phyloP scores from a whole-genome alignment of 2,797 vertebrate genomes.

The Anniella stebbinsi region DNA sequence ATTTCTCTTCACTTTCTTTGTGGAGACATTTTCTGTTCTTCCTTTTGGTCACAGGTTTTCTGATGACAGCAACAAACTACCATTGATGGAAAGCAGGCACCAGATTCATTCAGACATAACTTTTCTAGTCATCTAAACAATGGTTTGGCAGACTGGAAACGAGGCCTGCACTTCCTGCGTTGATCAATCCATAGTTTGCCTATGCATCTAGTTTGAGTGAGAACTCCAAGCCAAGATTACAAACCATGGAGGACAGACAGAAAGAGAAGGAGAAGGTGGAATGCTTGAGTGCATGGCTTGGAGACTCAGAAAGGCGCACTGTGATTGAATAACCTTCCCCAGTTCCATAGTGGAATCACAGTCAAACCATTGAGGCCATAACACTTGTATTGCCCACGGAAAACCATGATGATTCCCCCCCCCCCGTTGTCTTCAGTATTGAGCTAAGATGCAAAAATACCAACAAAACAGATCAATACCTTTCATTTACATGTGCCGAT shows the following conservation, averaged over 20 bases:
- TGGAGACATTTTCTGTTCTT: neutral
- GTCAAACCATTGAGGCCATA: neutral
- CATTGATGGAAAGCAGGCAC: neutral
- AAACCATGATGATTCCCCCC: fast-evolving
- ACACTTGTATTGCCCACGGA: slow-evolving; percentile 2
- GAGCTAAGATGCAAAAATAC: neutral
- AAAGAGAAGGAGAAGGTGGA: no score
- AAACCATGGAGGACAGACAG: no score
- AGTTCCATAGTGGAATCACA: neutral
- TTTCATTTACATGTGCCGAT: neutral
- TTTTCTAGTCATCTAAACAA: neutral
- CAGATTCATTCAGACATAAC: neutral
- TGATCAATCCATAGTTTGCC: neutral
- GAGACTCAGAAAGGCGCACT: no score
- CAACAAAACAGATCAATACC: neutral
- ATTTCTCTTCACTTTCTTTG: neutral
- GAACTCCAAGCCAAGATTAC: neutral
- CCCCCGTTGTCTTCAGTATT: neutral
- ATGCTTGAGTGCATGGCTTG: no score
- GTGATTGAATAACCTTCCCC: no score
- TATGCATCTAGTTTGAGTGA: neutral
- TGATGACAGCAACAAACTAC: neutral
- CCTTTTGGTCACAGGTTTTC: neutral
- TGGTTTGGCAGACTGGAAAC: neutral
- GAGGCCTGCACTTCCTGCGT: neutral